A percentile compares a stretch with the other conserved stretches of the same genome.
These are phyloP conservation scores for Ganaspis sp. DNA, from an alignment of 1,140 invertebrate genomes.

Conservation along the genomic window DNA sequence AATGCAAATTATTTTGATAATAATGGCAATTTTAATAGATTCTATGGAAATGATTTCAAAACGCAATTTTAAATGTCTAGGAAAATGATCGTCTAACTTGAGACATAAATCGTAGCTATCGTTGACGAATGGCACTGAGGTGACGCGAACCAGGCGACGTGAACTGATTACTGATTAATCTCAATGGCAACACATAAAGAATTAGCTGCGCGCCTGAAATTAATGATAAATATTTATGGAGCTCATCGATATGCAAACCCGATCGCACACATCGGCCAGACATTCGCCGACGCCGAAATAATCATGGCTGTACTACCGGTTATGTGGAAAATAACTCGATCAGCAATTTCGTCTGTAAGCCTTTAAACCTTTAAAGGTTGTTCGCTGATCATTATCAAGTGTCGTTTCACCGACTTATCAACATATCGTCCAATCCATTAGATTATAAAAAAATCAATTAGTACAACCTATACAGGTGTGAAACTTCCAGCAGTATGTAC, in stretches of 20 bases:
- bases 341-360: constrained; percentile 21
- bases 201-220: constrained; percentile 22
- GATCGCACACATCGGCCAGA: constrained; percentile 9
- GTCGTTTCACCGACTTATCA: constrained; percentile 3
- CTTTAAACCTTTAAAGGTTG: background rate
- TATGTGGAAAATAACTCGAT: constrained; percentile 29
- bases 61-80: no score
- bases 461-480: constrained; percentile 1
- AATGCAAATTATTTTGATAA: no score
- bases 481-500: background rate
- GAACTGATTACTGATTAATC: constrained; percentile 30
- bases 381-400: background rate
- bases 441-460: background rate
- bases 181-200: constrained; percentile 10
- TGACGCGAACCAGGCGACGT: constrained; percentile 21
- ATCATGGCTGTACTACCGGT: constrained; percentile 23
- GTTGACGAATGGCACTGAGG: constrained; percentile 14
- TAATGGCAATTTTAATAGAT: no score
- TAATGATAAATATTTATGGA: constrained; percentile 31
- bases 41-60: no score
- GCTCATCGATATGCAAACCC: constrained; percentile 21
- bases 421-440: background rate
- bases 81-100: background rate
- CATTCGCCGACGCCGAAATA: constrained; percentile 21
- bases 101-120: constrained; percentile 13